These are phyloP conservation scores for Atrichornis clamosus DNA, from an alignment of 2,113 vertebrate genomes.

Conservation along the genomic window DNA sequence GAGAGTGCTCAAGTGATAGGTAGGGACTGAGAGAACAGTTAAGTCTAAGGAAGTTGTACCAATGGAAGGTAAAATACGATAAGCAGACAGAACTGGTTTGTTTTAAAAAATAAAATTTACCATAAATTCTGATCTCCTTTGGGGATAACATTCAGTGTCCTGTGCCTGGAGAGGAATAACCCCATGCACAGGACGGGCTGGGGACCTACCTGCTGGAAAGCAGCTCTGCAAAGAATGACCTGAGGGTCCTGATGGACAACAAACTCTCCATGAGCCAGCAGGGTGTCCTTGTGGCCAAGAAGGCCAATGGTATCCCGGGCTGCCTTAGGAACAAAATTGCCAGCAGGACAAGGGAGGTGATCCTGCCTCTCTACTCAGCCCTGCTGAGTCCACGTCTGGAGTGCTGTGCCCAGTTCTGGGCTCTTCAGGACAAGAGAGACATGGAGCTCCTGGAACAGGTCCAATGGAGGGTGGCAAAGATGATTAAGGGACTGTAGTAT, in stretches of 20 bases:
- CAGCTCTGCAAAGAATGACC: not conserved
- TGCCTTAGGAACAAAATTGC: not conserved
- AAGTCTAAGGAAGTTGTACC: not conserved
- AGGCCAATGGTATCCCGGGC: accelerated
- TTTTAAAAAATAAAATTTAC: not conserved
- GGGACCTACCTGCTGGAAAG: not conserved
- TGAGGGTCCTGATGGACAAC: not conserved
- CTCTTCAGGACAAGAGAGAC: not conserved
- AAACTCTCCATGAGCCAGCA: not conserved
- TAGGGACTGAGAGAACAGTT: not conserved
- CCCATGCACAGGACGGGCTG: not conserved
- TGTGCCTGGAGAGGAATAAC: not conserved
- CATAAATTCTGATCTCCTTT: not conserved
- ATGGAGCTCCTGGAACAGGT: not conserved
- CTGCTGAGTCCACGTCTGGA: not conserved
- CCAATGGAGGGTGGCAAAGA: not conserved
- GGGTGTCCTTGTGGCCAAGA: not conserved
- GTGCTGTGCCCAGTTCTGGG: not conserved
- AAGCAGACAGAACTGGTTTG: not conserved
- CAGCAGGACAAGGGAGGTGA: not conserved
- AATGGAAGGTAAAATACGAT: not conserved
- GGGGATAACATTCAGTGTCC: not conserved
- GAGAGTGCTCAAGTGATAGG: not conserved
- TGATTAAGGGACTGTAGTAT: not conserved
- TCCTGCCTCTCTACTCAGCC: not conserved